Evolutionary conservation across 2,113 vertebrate genomes (phyloP).

Genomic region (Gracilinanus agilis): DNA sequence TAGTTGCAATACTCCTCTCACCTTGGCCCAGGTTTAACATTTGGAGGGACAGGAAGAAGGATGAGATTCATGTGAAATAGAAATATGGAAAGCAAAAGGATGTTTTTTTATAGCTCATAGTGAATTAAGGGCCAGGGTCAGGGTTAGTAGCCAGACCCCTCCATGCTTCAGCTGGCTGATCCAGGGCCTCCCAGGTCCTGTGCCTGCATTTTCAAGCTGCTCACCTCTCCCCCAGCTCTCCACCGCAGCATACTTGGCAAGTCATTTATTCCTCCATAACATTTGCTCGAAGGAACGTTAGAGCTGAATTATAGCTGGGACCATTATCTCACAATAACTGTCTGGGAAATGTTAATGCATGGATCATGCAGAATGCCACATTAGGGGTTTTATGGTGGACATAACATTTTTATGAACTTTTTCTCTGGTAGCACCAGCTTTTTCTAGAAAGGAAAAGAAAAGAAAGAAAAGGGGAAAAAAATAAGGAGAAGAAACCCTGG

Average conservation of each 20-base stretch:
- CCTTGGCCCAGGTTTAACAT: neutral
- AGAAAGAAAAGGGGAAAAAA: conserved; percentile 39
- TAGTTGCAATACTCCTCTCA: neutral
- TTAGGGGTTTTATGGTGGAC: conserved; percentile 84
- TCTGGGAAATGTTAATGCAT: conserved; percentile 84
- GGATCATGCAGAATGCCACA: conserved; percentile 82
- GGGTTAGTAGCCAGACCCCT: conserved; percentile 8
- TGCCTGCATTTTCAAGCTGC: conserved; percentile 44
- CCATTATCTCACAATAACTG: conserved; percentile 84
- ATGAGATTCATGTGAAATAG: neutral
- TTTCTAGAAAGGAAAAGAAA: conserved; percentile 72
- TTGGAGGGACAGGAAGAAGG: neutral
- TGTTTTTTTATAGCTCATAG: neutral
- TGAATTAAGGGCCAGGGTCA: neutral
- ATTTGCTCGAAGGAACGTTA: conserved; percentile 83
- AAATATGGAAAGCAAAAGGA: neutral
- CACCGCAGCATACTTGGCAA: conserved; percentile 68
- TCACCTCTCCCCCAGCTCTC: conserved; percentile 48
- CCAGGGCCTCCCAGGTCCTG: conserved; percentile 11
- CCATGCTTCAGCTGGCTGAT: neutral
- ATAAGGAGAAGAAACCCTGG: neutral
- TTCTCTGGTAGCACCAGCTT: conserved; percentile 79
- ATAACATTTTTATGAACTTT: conserved; percentile 85
- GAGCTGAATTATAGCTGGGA: conserved; percentile 80
- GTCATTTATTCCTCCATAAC: conserved; percentile 84